Conservation (phyloP, 2,888 invertebrate species). For the Endotricha flammealis region DNA sequence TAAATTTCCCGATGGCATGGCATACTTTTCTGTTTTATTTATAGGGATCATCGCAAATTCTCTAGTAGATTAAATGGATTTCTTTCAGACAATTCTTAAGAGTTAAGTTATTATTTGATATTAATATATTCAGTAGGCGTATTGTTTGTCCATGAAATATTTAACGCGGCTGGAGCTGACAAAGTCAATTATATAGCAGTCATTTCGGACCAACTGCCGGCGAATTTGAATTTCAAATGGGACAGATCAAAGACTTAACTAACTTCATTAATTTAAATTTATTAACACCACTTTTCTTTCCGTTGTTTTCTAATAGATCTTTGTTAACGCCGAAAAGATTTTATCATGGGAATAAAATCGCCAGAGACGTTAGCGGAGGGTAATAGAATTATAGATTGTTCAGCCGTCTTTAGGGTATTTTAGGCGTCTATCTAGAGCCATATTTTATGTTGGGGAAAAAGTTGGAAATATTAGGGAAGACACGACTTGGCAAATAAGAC, state of each 20-base stretch:
- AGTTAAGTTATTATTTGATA: background rate
- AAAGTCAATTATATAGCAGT: constrained; percentile 31
- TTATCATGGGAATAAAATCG: constrained; percentile 5
- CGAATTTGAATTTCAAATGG: constrained; percentile 42
- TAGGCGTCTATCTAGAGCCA: too few relatives aligned
- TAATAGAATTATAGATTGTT: constrained; percentile 27
- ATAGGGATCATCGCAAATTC: too few relatives aligned
- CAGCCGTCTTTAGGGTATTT: too few relatives aligned
- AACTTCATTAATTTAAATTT: constrained; percentile 21
- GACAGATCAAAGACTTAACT: constrained; percentile 29
- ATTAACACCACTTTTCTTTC: constrained; percentile 15
- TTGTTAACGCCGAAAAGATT: constrained; percentile 3
- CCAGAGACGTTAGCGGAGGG: constrained; percentile 23
- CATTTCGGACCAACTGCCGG: constrained; percentile 25
- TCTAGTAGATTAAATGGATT: too few relatives aligned
- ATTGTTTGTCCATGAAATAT: constrained; percentile 35
- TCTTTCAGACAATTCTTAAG: too few relatives aligned
- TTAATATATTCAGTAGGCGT: constrained; percentile 24
- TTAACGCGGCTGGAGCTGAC: constrained; percentile 27
- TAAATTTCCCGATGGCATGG: too few relatives aligned
- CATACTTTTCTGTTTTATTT: too few relatives aligned
- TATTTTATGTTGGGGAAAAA: too few relatives aligned
- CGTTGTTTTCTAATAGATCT: constrained; percentile 11
- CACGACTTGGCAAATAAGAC: constrained; percentile 13
- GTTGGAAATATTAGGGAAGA: too few relatives aligned